Evolutionary conservation across 37 sponge, comb jelly and placozoan genomes (phyloP).

Genomic region (Cladorhizidae sp.): DNA sequence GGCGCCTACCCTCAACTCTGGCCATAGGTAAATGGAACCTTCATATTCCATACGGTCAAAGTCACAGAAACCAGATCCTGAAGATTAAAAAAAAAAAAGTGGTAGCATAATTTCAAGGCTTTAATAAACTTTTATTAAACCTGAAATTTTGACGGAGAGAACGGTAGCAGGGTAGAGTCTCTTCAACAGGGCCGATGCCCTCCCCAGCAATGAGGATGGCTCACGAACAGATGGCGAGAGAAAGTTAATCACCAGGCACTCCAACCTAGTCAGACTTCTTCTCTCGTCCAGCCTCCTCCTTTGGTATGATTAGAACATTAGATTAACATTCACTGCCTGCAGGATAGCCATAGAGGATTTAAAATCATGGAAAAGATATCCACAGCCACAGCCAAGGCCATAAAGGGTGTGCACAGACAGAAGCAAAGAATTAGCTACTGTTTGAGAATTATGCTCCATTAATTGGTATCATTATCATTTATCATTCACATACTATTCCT

Average conservation of each 20-base stretch:
- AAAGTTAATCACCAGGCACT: background rate
- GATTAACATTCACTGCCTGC: no score
- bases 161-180: background rate
- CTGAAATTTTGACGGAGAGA: background rate
- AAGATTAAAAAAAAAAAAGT: no score
- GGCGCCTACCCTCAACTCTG: background rate
- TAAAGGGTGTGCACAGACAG: no score
- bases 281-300: no score
- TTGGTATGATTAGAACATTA: no score
- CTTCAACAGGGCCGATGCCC: background rate
- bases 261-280: background rate
- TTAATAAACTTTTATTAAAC: background rate
- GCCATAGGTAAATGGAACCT: background rate
- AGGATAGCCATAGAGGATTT: no score
- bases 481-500: no score
- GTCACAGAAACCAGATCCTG: background rate
- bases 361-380: no score
- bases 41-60: background rate
- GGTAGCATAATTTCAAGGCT: background rate
- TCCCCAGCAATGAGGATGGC: background rate
- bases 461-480: no score
- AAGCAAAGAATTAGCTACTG: no score
- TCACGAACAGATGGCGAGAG: background rate
- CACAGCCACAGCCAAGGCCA: no score
- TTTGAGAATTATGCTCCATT: no score